Conservation (phyloP, 2,888 invertebrate species). For the Hydraecia micacea region DNA sequence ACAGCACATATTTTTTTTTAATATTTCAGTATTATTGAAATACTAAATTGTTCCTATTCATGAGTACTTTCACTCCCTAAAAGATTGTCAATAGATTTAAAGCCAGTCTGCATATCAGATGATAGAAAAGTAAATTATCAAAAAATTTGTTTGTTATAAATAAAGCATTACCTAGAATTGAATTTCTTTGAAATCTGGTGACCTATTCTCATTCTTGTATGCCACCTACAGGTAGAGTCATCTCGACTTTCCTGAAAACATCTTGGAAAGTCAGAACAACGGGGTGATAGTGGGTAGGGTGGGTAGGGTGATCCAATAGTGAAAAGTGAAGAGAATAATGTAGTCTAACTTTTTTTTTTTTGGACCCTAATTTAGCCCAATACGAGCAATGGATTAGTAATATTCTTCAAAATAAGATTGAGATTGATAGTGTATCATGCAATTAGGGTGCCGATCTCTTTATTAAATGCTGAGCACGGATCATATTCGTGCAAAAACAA, state of each 20-base stretch:
- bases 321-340: too few species aligned
- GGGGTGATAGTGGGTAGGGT: too few species aligned
- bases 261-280: not conserved
- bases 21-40: not conserved
- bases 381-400: not conserved
- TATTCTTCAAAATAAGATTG: not conserved
- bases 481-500: conserved; percentile 7
- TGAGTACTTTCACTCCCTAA: too few species aligned
- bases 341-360: too few species aligned
- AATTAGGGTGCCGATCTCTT: not conserved
- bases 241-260: not conserved
- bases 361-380: too few species aligned
- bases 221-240: too few species aligned
- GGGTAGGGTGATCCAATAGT: too few species aligned
- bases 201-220: too few species aligned
- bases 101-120: not conserved
- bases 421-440: not conserved
- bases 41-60: not conserved
- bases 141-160: not conserved
- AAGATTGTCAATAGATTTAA: not conserved
- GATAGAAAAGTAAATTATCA: not conserved
- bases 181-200: not conserved
- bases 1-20: not conserved
- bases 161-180: not conserved
- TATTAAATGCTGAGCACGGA: conserved; percentile 2